These are phyloP conservation scores for Cosmia pyralina DNA, from an alignment of 2,888 invertebrate genomes.

Conservation along the genomic window DNA sequence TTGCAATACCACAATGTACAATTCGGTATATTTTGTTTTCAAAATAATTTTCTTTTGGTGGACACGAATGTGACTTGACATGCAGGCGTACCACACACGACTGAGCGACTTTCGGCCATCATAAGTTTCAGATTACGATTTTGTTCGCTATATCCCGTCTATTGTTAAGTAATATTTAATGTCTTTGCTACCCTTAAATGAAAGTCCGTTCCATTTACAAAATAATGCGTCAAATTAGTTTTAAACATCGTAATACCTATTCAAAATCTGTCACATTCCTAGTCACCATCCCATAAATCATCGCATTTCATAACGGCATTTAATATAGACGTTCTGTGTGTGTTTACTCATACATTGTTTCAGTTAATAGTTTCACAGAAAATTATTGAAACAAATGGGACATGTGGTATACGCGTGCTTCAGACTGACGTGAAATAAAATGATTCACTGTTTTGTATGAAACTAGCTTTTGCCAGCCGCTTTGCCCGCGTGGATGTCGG, in stretches of 20 bases:
- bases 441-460: constrained; percentile 31
- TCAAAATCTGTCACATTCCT: constrained; percentile 38
- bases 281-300: constrained; percentile 53
- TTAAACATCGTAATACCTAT: constrained; percentile 6
- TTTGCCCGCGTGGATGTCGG: no score
- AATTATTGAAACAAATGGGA: constrained; percentile 35
- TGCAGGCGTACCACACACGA: no score
- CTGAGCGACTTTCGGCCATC: no score
- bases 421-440: constrained; percentile 29
- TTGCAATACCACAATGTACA: no score
- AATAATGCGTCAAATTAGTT: not conserved
- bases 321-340: constrained; percentile 50
- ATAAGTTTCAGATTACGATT: no score
- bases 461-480: constrained; percentile 1
- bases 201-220: not conserved
- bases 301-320: constrained; percentile 50
- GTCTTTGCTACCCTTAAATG: no score
- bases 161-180: no score
- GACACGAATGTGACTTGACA: no score
- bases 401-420: constrained; percentile 30
- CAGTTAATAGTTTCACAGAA: constrained; percentile 59
- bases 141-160: no score
- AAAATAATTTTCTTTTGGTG: no score
- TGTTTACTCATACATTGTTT: constrained; percentile 61
- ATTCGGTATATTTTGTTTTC: no score